Conservation (phyloP, 2,797 vertebrate species). For the Sebastes dallii region DNA sequence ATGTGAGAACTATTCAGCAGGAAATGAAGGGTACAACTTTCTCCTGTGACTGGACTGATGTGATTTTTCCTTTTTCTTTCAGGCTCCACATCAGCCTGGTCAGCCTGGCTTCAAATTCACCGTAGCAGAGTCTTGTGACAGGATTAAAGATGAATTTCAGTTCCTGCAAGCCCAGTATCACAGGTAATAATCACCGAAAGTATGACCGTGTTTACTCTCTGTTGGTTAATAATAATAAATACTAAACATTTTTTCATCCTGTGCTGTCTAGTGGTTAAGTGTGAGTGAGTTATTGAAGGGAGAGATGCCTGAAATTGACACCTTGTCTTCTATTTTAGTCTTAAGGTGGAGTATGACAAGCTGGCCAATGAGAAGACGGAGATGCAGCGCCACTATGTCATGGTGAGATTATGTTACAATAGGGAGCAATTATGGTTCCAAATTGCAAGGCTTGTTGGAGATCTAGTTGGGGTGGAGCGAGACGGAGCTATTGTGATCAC, state of each 20-base stretch:
- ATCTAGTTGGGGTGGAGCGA: constrained; percentile 67
- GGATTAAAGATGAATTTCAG: constrained; percentile 98
- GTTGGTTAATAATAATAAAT: neutral
- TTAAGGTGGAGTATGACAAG: constrained; percentile 98
- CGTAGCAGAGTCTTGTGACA: constrained; percentile 94
- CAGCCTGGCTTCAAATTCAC: constrained; percentile 98
- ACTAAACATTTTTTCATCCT: neutral
- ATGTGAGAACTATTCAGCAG: constrained; percentile 21
- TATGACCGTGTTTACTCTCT: constrained; percentile 19
- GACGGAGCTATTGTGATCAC: constrained; percentile 73
- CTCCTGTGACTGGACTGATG: constrained; percentile 47
- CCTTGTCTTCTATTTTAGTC: constrained; percentile 83
- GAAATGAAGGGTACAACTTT: constrained; percentile 25
- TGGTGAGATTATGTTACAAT: constrained; percentile 87
- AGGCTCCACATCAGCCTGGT: constrained; percentile 95
- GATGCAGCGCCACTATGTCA: constrained; percentile 98
- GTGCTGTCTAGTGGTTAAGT: constrained; percentile 51
- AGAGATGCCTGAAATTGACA: constrained; percentile 70
- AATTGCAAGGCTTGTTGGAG: constrained; percentile 71
- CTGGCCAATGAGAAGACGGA: constrained; percentile 97
- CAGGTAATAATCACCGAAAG: constrained; percentile 84
- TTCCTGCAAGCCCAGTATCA: constrained; percentile 96
- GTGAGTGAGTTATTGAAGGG: constrained; percentile 60
- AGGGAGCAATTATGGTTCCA: constrained; percentile 71
- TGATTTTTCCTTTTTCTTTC: constrained; percentile 49